Evolutionary conservation across 2,888 invertebrate genomes (phyloP).

Genomic region (Polydesmus complanatus): DNA sequence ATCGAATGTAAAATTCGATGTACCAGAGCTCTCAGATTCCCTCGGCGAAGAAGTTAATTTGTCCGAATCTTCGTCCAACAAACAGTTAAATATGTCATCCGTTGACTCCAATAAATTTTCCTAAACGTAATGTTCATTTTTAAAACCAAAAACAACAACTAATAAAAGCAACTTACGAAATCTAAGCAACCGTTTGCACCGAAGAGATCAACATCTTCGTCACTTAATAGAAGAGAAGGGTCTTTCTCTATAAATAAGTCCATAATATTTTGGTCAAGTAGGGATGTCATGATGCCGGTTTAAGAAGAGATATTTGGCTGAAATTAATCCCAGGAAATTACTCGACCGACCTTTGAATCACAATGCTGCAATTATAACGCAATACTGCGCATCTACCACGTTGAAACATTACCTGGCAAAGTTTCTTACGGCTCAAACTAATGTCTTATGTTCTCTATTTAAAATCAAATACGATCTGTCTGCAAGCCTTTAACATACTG

Average conservation of each 20-base stretch:
- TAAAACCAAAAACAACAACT: not conserved
- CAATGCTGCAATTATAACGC: no score
- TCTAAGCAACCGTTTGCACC: not conserved
- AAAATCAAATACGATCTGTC: no score
- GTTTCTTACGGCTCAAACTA: no score
- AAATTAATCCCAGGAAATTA: no score
- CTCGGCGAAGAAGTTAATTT: not conserved
- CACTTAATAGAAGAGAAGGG: not conserved
- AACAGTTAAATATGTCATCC: not conserved
- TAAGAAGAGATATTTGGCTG: no score
- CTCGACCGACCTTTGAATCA: no score
- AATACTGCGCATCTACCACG: no score
- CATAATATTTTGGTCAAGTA: not conserved
- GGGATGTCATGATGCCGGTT: not conserved
- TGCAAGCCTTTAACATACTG: no score
- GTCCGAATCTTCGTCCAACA: not conserved
- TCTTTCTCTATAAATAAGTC: not conserved
- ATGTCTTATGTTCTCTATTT: no score
- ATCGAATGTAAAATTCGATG: not conserved
- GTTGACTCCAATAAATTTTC: conserved; percentile 1
- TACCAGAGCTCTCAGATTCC: not conserved
- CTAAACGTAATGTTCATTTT: no score
- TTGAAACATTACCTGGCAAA: no score
- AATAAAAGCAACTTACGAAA: not conserved
- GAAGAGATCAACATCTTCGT: not conserved